Percentiles rank a stretch among this genome's conserved stretches.
Conservation (phyloP, 2,113 vertebrate genomes). For the Callithrix jacchus region DNA sequence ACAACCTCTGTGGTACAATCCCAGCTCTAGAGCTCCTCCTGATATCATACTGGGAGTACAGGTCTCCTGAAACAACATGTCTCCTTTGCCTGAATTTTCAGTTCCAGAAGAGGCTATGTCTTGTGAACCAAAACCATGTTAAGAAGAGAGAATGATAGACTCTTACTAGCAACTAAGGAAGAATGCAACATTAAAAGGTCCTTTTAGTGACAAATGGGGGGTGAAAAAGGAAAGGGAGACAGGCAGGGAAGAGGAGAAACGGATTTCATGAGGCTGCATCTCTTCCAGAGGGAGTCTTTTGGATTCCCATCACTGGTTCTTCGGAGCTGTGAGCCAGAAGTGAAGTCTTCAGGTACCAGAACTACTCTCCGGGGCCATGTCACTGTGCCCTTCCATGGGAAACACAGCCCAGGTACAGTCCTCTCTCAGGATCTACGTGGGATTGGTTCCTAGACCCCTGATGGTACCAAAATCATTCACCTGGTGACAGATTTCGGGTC, state of each 20-base stretch:
- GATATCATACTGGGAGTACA: not conserved
- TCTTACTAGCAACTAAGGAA: not conserved
- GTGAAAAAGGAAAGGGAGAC: no score
- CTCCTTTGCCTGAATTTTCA: not conserved
- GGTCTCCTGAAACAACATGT: not conserved
- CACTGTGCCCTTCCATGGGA: no score
- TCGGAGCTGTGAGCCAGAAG: not conserved
- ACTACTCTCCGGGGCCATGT: not conserved
- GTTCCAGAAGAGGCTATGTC: not conserved
- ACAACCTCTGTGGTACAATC: rapidly evolving
- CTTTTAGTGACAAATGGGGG: not conserved
- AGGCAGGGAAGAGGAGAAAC: not conserved
- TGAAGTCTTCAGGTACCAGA: not conserved
- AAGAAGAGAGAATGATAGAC: not conserved
- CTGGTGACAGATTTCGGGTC: not conserved
- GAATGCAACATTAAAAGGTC: not conserved
- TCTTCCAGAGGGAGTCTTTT: not conserved
- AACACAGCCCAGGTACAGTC: not conserved
- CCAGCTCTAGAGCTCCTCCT: not conserved
- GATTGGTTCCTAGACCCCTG: not conserved
- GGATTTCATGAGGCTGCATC: not conserved
- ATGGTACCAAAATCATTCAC: not conserved
- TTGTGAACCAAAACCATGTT: not conserved
- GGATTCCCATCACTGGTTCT: not conserved
- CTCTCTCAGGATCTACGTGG: not conserved